Conservation (phyloP, 2,113 vertebrate genomes). For the Lepus americanus region DNA sequence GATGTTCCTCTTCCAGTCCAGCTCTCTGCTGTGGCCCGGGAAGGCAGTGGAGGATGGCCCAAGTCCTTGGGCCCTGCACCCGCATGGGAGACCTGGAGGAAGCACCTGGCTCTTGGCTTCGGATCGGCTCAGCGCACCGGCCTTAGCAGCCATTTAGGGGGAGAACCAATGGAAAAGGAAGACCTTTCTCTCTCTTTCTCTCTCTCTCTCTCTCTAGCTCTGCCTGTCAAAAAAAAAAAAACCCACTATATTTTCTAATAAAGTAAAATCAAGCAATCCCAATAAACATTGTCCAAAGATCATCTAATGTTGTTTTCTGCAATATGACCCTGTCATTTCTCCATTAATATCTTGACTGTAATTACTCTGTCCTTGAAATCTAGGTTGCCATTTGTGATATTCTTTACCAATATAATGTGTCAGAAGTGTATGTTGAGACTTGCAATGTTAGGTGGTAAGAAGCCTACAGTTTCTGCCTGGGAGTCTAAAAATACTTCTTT, state of each 20-base stretch:
- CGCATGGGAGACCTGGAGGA: no score
- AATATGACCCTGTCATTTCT: background rate
- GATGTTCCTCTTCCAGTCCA: no score
- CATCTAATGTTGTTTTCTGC: background rate
- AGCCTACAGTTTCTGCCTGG: background rate
- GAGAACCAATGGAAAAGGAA: no score
- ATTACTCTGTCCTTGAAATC: background rate
- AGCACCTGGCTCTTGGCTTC: no score
- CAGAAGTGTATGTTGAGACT: background rate
- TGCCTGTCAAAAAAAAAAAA: background rate
- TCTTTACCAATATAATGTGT: background rate
- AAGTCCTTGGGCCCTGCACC: no score
- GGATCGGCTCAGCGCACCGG: no score
- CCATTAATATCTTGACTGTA: background rate
- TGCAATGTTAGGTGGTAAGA: background rate
- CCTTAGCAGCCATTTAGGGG: no score
- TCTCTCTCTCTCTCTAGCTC: no score
- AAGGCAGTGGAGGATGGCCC: no score
- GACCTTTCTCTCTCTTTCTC: no score
- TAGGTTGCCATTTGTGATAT: background rate
- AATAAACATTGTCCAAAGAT: conserved; percentile 40
- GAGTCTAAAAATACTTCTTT: background rate
- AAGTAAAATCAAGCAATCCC: background rate
- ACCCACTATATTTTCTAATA: background rate
- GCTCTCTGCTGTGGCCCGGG: no score